phyloP scores from a whole-genome alignment of 2,113 vertebrate species.

The Myocastor coypus region DNA sequence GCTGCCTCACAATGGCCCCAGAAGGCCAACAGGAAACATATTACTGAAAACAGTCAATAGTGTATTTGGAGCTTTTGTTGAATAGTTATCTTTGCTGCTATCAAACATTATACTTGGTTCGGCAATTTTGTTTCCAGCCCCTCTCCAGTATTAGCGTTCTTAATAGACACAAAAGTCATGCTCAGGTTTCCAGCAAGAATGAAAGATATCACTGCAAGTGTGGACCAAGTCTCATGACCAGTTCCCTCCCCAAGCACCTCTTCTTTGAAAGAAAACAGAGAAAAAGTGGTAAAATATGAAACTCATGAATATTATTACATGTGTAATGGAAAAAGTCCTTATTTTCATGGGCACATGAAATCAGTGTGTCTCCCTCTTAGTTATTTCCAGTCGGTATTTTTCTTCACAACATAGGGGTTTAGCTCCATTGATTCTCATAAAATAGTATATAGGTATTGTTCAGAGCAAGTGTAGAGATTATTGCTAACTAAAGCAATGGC shows the following conservation, averaged over 20 bases:
- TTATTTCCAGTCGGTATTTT: not conserved
- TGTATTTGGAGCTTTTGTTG: not conserved
- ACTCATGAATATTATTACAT: not conserved
- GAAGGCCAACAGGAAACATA: not conserved
- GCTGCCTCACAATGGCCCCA: not conserved
- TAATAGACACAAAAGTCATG: not conserved
- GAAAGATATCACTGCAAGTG: not conserved
- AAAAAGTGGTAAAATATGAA: not conserved
- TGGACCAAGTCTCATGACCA: not conserved
- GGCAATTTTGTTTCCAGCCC: not conserved
- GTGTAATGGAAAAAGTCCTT: not conserved
- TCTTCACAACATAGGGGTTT: not conserved
- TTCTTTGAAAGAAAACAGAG: constrained; percentile 16
- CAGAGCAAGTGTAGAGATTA: not conserved
- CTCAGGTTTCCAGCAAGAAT: not conserved
- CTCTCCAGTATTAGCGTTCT: not conserved
- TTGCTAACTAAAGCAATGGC: not conserved
- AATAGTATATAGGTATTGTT: not conserved
- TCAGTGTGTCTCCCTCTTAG: not conserved
- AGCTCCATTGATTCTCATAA: not conserved
- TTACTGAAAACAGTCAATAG: not conserved
- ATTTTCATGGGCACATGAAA: not conserved
- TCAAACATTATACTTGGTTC: not conserved
- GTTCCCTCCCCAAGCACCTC: not conserved
- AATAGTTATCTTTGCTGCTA: not conserved